Conservation (phyloP, 2,888 invertebrate genomes). For the Neoitamus cyanurus region DNA sequence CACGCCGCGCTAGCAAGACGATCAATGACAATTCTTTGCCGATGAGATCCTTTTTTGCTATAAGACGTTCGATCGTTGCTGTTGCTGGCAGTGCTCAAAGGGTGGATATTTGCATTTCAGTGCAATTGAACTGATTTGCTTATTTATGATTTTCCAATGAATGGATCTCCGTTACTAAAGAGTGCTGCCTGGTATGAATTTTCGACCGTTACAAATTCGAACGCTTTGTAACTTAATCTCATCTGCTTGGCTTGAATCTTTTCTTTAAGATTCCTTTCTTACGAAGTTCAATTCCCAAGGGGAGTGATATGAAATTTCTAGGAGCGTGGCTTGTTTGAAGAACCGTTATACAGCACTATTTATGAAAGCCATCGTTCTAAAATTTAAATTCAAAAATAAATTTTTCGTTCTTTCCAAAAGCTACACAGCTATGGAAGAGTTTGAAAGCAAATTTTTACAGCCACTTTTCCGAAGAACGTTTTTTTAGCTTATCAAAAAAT, state of each 20-base stretch:
- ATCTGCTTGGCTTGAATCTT: neutral
- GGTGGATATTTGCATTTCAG: conserved; percentile 50
- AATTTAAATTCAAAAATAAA: too few relatives aligned
- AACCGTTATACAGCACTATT: too few relatives aligned
- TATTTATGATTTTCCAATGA: conserved; percentile 50
- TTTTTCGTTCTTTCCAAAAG: too few relatives aligned
- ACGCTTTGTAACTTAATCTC: conserved; percentile 9
- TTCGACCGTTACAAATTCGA: conserved; percentile 41
- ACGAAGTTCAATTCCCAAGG: neutral
- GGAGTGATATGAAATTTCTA: too few relatives aligned
- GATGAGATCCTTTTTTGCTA: neutral
- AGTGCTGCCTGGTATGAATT: conserved; percentile 20
- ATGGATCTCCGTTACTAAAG: conserved; percentile 7
- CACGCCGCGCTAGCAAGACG: neutral
- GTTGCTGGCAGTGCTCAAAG: neutral
- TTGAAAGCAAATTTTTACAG: too few relatives aligned
- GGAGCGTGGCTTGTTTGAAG: too few relatives aligned
- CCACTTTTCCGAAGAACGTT: too few relatives aligned
- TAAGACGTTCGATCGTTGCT: neutral
- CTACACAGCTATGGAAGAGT: too few relatives aligned
- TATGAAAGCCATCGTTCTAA: too few relatives aligned
- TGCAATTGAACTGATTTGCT: conserved; percentile 49
- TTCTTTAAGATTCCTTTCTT: neutral
- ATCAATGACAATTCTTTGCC: conserved; percentile 11
- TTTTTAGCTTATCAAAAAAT: too few relatives aligned